These are phyloP conservation scores for Amazona ochrocephala DNA, from an alignment of 2,797 vertebrate species.

Conservation along the genomic window DNA sequence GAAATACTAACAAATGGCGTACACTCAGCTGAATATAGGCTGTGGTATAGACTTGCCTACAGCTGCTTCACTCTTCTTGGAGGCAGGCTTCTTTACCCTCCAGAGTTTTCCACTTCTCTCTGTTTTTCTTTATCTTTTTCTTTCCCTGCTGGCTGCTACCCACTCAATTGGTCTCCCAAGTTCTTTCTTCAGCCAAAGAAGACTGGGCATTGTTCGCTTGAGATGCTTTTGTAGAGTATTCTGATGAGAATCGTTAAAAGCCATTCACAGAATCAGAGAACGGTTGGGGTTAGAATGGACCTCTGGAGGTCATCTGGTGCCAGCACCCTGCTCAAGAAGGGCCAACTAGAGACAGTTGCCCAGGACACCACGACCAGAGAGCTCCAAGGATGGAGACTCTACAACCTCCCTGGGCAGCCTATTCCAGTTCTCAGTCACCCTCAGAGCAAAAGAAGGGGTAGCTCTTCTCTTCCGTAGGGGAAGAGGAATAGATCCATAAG, in stretches of 20 bases:
- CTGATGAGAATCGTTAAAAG: neutral
- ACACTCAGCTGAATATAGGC: constrained; percentile 25
- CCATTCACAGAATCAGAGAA: neutral
- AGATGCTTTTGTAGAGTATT: neutral
- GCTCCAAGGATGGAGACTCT: neutral
- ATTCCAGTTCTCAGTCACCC: neutral
- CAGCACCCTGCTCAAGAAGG: neutral
- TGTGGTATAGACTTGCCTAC: neutral
- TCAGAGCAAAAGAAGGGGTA: neutral
- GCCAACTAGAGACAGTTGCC: neutral
- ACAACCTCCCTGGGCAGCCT: neutral
- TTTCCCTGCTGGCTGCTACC: neutral
- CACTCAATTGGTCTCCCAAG: neutral
- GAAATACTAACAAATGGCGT: constrained; percentile 19
- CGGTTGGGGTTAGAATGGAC: neutral
- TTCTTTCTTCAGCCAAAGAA: neutral
- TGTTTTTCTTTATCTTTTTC: neutral
- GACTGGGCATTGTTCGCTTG: neutral
- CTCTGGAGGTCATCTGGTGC: neutral
- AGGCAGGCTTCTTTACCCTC: neutral
- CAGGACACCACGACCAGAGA: neutral
- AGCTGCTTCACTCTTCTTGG: constrained; percentile 7
- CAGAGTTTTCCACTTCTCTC: neutral
- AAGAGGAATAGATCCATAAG: neutral
- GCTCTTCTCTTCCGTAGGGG: neutral